phyloP scores from a whole-genome alignment of 2,113 vertebrate species.

The Megaleporinus macrocephalus region DNA sequence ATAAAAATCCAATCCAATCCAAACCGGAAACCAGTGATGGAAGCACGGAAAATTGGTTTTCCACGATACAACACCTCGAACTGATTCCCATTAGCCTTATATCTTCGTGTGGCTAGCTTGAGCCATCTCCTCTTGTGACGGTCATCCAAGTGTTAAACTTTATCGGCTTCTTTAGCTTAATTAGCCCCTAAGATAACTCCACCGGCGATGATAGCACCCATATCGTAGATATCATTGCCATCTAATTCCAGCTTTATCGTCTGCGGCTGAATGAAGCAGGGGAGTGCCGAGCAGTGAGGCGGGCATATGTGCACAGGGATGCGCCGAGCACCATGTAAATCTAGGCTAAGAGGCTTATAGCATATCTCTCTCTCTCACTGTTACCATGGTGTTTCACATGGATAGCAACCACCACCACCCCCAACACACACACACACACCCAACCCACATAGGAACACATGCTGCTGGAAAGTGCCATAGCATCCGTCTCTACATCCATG shows the following conservation, averaged over 20 bases:
- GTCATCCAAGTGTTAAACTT: background rate
- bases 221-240: slow-evolving; percentile 25
- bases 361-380: slow-evolving; percentile 35
- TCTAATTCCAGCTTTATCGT: slow-evolving; percentile 38
- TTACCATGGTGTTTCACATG: slow-evolving; percentile 45
- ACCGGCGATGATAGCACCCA: slow-evolving; percentile 1
- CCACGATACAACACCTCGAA: background rate
- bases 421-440: slow-evolving; percentile 38
- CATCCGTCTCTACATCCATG: background rate
- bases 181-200: slow-evolving; percentile 6
- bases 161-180: slow-evolving; percentile 14
- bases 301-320: slow-evolving; percentile 45
- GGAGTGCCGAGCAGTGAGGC: background rate
- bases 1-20: too few relatives aligned
- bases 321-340: slow-evolving; percentile 64
- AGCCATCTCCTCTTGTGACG: background rate
- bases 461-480: background rate
- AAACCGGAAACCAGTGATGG: too few relatives aligned
- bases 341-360: slow-evolving; percentile 73
- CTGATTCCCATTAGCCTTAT: background rate
- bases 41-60: background rate
- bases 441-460: background rate
- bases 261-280: background rate
- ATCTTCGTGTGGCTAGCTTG: background rate
- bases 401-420: background rate